Base-by-base conservation (phyloP, 2,888 invertebrate genomes). In the Strigamia crassipes region DNA sequence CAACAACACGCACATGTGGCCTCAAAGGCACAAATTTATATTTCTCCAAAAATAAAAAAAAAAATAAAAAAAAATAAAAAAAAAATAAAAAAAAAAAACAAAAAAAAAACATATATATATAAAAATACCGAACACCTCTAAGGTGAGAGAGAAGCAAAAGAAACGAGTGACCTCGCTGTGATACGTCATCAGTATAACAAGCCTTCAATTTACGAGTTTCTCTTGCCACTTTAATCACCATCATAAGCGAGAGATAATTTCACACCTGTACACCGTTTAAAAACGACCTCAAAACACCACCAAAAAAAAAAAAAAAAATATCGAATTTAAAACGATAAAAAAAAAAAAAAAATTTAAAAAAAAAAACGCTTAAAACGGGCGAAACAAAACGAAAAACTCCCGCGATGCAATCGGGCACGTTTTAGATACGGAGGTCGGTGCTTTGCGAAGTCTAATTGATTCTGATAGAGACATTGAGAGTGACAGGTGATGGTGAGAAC, bases 401-500 rank as follows among this genome's bases (percentile, higher is more conserved):
- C 78, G 18, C 3, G 10, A 78, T 78, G 78, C 78, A 27, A 3
- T 3, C 13, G 5, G 1, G 34, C 13, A 12, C 38, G 10, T 79
- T 79, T 41, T 41, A 15, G 41, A 41, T 8, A 9, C 23, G 15
- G 80, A 51, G 46, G 61, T 61, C 56, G 38, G 42, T 23, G 66
- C 66, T 61, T 80, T 56, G 31, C 9, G 3, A 66, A 66, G 41
- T 61, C 66, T 81, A 66, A 81, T 81, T 61, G 81, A 81, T 56
- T 81, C 41, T 51, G 66, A 81, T 81, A 81, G 81, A 81, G 81
- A 81, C 81, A 66, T 81, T 34, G 56, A 51, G 66, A 56, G 66
- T 81, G 81, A 81, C 81, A 66, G 66, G 61, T 81, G 81, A 81
- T 81, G 56, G 81, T 66, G 66, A 66, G 66, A 66, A 66, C 66